Percentiles rank a stretch among this genome's conserved stretches.
phyloP scores from a whole-genome alignment of 2,113 vertebrate genomes.

The Nothobranchius furzeri region DNA sequence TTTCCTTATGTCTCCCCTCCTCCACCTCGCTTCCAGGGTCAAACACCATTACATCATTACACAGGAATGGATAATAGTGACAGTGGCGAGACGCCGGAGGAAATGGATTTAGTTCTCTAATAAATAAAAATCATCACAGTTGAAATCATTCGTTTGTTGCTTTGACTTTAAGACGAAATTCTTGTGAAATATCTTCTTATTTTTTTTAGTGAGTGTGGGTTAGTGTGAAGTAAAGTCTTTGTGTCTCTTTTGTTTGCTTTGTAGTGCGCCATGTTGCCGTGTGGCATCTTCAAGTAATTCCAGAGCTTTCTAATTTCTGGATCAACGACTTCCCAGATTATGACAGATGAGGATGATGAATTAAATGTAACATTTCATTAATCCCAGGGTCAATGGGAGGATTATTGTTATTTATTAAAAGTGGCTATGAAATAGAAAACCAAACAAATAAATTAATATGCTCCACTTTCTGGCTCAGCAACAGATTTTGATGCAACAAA shows the following conservation, averaged over 20 bases:
- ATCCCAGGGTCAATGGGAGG: no score
- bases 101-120: constrained; percentile 20
- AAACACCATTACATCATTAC: constrained; percentile 74
- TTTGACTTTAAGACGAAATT: constrained; percentile 1
- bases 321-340: constrained; percentile 5
- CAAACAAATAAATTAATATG: no score
- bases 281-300: constrained; percentile 55
- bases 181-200: constrained; percentile 22
- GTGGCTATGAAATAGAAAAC: no score
- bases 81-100: no score
- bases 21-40: constrained; percentile 69
- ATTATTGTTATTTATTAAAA: no score
- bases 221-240: constrained; percentile 29
- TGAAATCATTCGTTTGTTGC: constrained; percentile 11
- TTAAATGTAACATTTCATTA: no score
- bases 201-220: constrained; percentile 16
- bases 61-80: constrained; percentile 50
- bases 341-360: neutral
- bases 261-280: constrained; percentile 45
- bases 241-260: constrained; percentile 42
- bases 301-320: neutral
- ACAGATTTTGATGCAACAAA: neutral
- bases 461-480: neutral
- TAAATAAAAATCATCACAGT: neutral
- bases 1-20: constrained; percentile 55